phyloP scores from a whole-genome alignment of 2,797 vertebrate genomes.

The Danio albolineatus region DNA sequence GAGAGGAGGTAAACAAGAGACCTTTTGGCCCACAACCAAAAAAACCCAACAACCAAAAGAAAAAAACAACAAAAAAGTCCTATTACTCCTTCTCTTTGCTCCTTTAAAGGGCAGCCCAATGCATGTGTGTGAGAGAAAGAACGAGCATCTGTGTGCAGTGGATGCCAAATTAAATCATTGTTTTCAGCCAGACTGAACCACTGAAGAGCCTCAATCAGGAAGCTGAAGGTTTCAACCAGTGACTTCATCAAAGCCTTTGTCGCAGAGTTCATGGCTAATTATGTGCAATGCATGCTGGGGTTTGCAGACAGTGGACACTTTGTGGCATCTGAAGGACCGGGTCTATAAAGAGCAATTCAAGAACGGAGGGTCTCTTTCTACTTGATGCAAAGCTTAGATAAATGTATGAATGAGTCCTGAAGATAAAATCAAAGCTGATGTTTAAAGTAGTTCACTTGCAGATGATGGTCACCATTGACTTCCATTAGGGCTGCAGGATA shows the following conservation, averaged over 20 bases:
- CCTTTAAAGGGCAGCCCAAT: not conserved
- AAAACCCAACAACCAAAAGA: constrained; percentile 15
- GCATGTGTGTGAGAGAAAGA: constrained; percentile 1
- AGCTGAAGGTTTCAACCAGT: constrained; percentile 56
- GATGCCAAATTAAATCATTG: constrained; percentile 65
- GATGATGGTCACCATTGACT: too few species aligned
- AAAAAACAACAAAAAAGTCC: constrained; percentile 17
- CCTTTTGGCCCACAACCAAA: constrained; percentile 29
- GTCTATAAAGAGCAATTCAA: constrained; percentile 1
- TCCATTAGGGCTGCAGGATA: too few species aligned
- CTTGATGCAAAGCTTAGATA: constrained; percentile 16
- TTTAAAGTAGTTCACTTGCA: too few species aligned
- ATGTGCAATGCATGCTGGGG: constrained; percentile 60
- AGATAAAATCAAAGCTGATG: not conserved
- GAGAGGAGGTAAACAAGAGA: constrained; percentile 5
- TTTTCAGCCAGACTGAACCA: constrained; percentile 66
- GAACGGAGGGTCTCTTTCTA: not conserved
- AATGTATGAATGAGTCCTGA: constrained; percentile 4
- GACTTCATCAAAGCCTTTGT: constrained; percentile 73
- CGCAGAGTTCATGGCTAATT: constrained; percentile 74
- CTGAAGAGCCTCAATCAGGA: constrained; percentile 69
- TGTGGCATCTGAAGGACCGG: constrained; percentile 70
- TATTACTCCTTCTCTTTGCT: constrained; percentile 1
- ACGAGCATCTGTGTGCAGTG: constrained; percentile 60
- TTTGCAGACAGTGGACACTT: constrained; percentile 67